Evolutionary conservation across 2,797 vertebrate species (phyloP).

Genomic region (Sciurus carolinensis): DNA sequence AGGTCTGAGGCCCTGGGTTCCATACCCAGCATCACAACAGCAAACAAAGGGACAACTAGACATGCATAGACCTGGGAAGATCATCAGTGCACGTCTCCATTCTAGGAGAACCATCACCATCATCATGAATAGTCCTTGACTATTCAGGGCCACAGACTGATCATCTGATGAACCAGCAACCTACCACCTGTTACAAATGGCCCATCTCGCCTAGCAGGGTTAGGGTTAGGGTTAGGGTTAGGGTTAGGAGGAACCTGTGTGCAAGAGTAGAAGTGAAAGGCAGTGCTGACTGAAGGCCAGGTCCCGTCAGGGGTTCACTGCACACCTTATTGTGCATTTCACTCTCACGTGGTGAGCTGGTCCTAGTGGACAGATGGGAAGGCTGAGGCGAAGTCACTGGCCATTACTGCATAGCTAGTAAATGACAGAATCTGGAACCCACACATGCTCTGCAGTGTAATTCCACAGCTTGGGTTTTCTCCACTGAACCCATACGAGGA

Average conservation of each 20-base stretch:
- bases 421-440: neutral
- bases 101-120: neutral
- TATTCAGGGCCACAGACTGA: neutral
- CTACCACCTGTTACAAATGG: neutral
- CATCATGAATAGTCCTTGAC: neutral
- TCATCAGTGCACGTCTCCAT: neutral
- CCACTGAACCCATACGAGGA: neutral
- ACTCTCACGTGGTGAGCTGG: neutral
- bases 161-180: neutral
- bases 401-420: neutral
- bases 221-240: too few relatives aligned
- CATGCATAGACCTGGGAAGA: neutral
- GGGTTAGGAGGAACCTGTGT: neutral
- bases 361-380: neutral
- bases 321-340: rapidly evolving
- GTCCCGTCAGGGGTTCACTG: neutral
- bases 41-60: neutral
- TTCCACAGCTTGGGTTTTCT: neutral
- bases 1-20: neutral
- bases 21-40: neutral
- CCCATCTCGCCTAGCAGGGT: neutral
- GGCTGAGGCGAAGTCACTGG: neutral
- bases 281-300: neutral
- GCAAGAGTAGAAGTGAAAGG: neutral
- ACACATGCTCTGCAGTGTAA: neutral